Base-by-base conservation (phyloP, 2,797 vertebrate genomes). In the Chloroceryle inda region DNA sequence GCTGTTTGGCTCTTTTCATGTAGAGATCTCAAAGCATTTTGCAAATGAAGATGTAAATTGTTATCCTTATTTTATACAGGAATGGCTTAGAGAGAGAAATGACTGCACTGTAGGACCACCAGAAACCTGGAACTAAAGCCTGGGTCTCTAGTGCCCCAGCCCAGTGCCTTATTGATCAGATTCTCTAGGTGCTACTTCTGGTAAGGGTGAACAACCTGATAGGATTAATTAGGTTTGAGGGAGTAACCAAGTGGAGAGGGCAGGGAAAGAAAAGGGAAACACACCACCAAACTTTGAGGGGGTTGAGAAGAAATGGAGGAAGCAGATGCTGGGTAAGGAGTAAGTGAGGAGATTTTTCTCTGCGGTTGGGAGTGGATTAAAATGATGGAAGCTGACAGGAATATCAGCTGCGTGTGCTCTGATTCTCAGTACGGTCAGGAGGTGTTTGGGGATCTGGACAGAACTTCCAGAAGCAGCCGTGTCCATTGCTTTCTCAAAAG, bases 21-120 rank as follows among this genome's bases (percentile, higher is more conserved):
- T 26, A 2, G 49, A 78, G 31, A 81, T 86, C 83, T 95, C 58
- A 20, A 78, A 93, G 66, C 42, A n/a, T 81, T 94, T 91, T 85
- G 78, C 71, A 92, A 85, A 93, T 86, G 71, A 93, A 93, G 77
- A 88, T 88, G 84, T 75, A 73, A 94, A 84, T 66, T 69, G 7
- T 79, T 71, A 50, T 29, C 69, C 62, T 79, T 35, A 31, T n/a
- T 89, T 88, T 15, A 5, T 31, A 18, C 14, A 16, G 17, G 55
- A 79, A 40, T 13, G n/a, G 59, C 62, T 89, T 62, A 19, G 92
- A 67, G 63, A 55, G 75, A 59, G 82, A 16, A 81, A 24, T 0
- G 3, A 11, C 33, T 44, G 26, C 22, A 1, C 18, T 29, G 44
- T 19, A 58, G 75, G 78, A 67, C 14, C 38, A 24, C 22, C 3